Conservation (phyloP, 2,113 vertebrate species). For the Epinephelus fuscoguttatus region DNA sequence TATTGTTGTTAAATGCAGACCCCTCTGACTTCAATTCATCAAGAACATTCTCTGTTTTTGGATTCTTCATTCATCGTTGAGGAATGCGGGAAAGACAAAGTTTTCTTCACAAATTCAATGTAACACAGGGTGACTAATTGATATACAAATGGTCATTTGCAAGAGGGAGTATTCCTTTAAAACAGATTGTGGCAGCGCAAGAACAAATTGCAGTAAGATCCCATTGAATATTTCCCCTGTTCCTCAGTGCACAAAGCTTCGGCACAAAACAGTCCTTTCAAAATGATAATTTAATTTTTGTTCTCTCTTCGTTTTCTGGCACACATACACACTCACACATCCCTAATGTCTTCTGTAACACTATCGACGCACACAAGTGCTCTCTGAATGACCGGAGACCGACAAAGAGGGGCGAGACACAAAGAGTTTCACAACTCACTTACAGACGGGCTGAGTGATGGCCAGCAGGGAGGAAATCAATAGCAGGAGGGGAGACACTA, state of each 20-base stretch:
- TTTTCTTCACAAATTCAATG: no score
- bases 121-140: no score
- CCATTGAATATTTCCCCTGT: no score
- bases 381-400: conserved; percentile 54
- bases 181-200: no score
- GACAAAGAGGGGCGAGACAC: conserved; percentile 65
- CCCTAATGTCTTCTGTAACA: conserved; percentile 57
- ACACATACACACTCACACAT: not conserved
- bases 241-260: not conserved
- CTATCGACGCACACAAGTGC: conserved; percentile 35
- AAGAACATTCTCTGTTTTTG: no score
- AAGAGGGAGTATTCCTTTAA: no score
- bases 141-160: no score
- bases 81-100: no score
- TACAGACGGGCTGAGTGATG: conserved; percentile 77
- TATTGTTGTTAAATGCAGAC: no score
- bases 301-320: not conserved
- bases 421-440: conserved; percentile 82
- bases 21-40: no score
- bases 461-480: conserved; percentile 79
- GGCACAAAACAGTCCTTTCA: not conserved
- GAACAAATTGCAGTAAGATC: no score
- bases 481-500: conserved; percentile 78
- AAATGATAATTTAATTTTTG: conserved; percentile 14
- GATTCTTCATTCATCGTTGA: no score